Percentiles rank a stretch among this genome's conserved stretches.
phyloP scores from a whole-genome alignment of 53 echinoderm and acorn worm genomes.

The Holothuria leucospilota region DNA sequence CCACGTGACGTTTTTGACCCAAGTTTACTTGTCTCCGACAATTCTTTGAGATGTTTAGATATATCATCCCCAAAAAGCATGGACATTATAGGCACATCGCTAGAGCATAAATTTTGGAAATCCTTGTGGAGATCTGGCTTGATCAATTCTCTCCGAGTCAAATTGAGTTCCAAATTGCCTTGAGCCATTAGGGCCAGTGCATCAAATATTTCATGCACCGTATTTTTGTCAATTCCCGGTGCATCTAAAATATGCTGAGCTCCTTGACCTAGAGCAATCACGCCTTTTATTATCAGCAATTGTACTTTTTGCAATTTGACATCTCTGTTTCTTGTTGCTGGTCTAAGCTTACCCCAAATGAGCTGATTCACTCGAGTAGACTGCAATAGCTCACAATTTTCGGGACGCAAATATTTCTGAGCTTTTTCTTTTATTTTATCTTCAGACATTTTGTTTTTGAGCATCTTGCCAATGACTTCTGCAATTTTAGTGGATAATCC shows the following conservation, averaged over 20 bases:
- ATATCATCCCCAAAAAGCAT: slow-evolving; percentile 33
- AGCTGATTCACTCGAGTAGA: slow-evolving; percentile 10
- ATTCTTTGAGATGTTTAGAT: slow-evolving; percentile 14
- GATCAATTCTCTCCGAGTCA: neutral
- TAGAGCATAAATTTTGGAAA: slow-evolving; percentile 2
- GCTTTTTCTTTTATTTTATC: neutral
- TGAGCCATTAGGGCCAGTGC: slow-evolving; percentile 4
- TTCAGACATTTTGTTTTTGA: too few relatives aligned
- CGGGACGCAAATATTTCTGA: slow-evolving; percentile 3
- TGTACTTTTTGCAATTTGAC: too few relatives aligned
- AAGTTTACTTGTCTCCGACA: slow-evolving; percentile 13
- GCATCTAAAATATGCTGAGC: too few relatives aligned
- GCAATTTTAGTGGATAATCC: too few relatives aligned
- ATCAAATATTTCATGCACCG: slow-evolving; percentile 17
- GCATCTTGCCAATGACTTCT: too few relatives aligned
- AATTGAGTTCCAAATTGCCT: too few relatives aligned
- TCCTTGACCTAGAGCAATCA: too few relatives aligned
- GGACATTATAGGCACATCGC: too few relatives aligned
- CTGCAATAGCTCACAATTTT: slow-evolving; percentile 1
- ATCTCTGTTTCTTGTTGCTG: slow-evolving; percentile 8
- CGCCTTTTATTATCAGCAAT: too few relatives aligned
- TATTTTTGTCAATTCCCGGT: slow-evolving; percentile 7
- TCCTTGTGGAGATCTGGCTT: neutral
- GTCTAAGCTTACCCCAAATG: slow-evolving; percentile 15
- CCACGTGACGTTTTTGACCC: too few relatives aligned